Base-by-base conservation (phyloP, 2,888 invertebrate species). In the Drymonia ruficornis region DNA sequence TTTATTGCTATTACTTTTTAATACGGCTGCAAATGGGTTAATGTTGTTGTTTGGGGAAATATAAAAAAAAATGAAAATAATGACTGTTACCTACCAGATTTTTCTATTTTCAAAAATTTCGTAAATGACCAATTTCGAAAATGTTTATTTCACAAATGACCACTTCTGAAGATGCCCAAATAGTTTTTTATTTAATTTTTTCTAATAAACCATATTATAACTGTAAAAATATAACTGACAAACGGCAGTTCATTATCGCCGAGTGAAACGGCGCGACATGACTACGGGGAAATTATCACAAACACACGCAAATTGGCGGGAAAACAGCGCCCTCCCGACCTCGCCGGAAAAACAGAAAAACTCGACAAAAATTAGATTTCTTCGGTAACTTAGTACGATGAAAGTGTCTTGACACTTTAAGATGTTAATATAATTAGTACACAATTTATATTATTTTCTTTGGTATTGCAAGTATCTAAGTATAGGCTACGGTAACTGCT, bases 321-420 rank as follows among this genome's bases (percentile, higher is more conserved):
- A 87, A 84, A 81, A 80, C 82, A 78, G 74, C 82, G 77, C 78
- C 78, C 86, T 70, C 78, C 68, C 55, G 81, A 77, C 78, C 66
- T 72, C 53, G 57, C 61, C 64, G 78, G 77, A 87, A 83, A 87
- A 84, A 84, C 83, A 86, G 89, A 91, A 91, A 91, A 91, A 91
- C 86, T 86, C 80, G 71, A 61, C 84, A 91, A 92, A 90, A 91
- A 91, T 89, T 89, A 89, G 87, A 91, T 91, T 91, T 88, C 84
- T 87, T 80, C 80, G 69, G 69, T 65, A 63, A 58, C 53, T 49
- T 66, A 73, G 56, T 52, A 34, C 59, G 77, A 72, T 50, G 44
- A 8, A 8, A 1, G 1, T 28, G 42, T 77, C 61, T 87, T 88
- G 90, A 83, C 82, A 86, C 84, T 87, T 83, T 50, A 18, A 42